Conservation (phyloP, 1,140 invertebrate genomes). For the Aradophagus sp. region DNA sequence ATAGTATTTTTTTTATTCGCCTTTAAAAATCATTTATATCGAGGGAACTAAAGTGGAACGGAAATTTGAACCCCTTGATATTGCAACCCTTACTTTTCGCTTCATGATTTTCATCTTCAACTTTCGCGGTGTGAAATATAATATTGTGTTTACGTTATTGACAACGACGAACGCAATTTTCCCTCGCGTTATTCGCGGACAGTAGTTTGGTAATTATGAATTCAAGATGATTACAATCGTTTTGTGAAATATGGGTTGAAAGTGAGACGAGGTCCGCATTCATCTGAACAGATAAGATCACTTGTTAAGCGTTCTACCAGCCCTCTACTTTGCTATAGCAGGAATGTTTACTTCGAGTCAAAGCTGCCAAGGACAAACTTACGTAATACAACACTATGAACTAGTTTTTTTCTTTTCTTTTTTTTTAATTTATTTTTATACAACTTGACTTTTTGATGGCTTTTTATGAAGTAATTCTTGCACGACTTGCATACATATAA, state of each 20-base stretch:
- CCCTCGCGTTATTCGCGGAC: slow-evolving; percentile 11
- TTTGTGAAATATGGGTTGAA: slow-evolving; percentile 44
- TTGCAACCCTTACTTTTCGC: too few relatives aligned
- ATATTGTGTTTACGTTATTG: slow-evolving; percentile 13
- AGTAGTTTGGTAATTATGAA: slow-evolving; percentile 45
- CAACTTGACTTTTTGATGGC: too few relatives aligned
- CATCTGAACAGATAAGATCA: slow-evolving; percentile 60
- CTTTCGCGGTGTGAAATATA: background rate
- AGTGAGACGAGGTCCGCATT: slow-evolving; percentile 54
- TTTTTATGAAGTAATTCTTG: too few relatives aligned
- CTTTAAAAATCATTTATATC: background rate
- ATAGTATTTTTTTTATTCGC: background rate
- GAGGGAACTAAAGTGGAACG: background rate
- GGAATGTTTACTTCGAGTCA: slow-evolving; percentile 40
- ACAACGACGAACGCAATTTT: slow-evolving; percentile 16
- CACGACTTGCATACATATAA: too few relatives aligned
- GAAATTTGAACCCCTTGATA: too few relatives aligned
- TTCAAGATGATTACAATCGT: slow-evolving; percentile 53
- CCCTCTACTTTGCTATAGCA: slow-evolving; percentile 26
- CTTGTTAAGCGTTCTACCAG: slow-evolving; percentile 58
- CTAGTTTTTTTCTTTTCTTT: slow-evolving; percentile 5
- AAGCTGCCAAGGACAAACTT: slow-evolving; percentile 50
- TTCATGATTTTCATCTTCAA: too few relatives aligned
- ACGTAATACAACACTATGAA: slow-evolving; percentile 40
- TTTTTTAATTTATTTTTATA: too few relatives aligned